Percentiles rank a stretch among this genome's conserved stretches.
Evolutionary conservation across 2,113 vertebrate genomes (phyloP).

Genomic region (Siniperca chuatsi): DNA sequence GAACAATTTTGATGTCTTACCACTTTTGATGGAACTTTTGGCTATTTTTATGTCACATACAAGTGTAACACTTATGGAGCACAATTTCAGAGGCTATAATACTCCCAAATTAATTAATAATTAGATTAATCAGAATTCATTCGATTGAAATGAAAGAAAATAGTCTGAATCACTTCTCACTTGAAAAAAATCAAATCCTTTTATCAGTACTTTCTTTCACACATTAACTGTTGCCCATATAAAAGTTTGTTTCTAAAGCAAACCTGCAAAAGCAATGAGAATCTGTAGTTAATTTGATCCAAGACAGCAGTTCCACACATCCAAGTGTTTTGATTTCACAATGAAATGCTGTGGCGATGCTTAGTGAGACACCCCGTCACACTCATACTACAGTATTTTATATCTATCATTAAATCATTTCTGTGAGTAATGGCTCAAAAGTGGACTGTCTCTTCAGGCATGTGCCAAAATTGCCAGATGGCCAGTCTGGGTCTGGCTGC

Average conservation of each 20-base stretch:
- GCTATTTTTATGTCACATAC: not conserved
- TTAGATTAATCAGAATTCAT: not conserved
- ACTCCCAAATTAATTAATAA: not conserved
- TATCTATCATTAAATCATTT: slow-evolving; percentile 57
- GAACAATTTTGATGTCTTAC: not conserved
- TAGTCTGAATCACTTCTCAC: not conserved
- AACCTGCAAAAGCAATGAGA: not conserved
- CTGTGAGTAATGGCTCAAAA: slow-evolving; percentile 53
- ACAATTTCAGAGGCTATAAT: not conserved
- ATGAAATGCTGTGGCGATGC: slow-evolving; percentile 21
- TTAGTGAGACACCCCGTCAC: slow-evolving; percentile 8
- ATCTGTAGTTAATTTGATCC: slow-evolving; percentile 6
- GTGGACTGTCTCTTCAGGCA: slow-evolving; percentile 27
- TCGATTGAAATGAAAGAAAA: not conserved
- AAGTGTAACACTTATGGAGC: not conserved
- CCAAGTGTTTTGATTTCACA: slow-evolving; percentile 45
- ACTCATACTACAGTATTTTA: slow-evolving; percentile 45
- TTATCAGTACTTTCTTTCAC: not conserved
- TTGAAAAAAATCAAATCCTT: not conserved
- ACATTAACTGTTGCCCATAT: not conserved
- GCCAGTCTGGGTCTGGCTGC: slow-evolving; percentile 67
- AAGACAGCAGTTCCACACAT: not conserved
- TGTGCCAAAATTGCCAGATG: slow-evolving; percentile 71
- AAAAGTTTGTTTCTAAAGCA: not conserved
- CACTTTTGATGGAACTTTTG: not conserved